A percentile compares a stretch with the other conserved stretches of the same genome.
phyloP scores from a whole-genome alignment of 2,113 vertebrate genomes.

The Clinocottus analis region DNA sequence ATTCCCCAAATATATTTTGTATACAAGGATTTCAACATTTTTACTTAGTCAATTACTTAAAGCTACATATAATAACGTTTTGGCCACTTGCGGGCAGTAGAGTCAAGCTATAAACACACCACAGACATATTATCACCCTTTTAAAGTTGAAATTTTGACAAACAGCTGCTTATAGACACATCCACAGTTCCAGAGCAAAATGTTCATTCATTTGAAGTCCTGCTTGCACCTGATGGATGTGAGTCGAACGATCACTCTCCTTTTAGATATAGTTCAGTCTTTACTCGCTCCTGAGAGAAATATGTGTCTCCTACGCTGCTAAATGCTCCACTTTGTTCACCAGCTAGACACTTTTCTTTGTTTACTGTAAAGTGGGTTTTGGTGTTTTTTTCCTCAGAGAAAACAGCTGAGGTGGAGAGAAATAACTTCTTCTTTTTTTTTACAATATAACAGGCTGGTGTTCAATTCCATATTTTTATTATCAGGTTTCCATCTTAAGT shows the following conservation, averaged over 20 bases:
- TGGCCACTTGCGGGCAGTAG: background rate
- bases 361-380: background rate
- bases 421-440: too few species aligned
- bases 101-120: background rate
- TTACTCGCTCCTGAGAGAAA: background rate
- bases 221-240: background rate
- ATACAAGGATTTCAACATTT: background rate
- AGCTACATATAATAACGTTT: background rate
- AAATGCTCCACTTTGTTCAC: too few species aligned
- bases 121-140: background rate
- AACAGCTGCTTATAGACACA: background rate
- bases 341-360: background rate
- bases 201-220: background rate
- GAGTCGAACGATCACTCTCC: background rate
- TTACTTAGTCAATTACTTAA: background rate
- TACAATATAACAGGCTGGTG: background rate
- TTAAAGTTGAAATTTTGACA: background rate
- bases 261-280: background rate
- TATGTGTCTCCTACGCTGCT: too few species aligned
- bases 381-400: background rate
- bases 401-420: too few species aligned
- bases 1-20: too few species aligned
- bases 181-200: background rate
- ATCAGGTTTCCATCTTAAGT: background rate
- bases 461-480: constrained; percentile 1